Conservation (phyloP, 30 jellyfish, hydroid and myxozoan genomes). For the Clytia hemisphaerica region DNA sequence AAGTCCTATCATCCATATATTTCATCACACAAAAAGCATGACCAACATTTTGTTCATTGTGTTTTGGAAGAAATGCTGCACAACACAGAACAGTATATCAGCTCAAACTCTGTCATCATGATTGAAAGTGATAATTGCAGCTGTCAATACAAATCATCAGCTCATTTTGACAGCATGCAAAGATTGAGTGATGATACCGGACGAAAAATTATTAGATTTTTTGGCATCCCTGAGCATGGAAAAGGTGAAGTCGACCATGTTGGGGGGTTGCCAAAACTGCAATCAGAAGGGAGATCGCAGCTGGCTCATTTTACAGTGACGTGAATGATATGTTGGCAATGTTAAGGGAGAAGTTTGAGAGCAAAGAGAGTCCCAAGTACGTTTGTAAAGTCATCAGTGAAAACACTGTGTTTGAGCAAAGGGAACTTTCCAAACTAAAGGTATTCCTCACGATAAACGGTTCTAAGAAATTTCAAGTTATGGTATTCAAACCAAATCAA, state of each 20-base stretch:
- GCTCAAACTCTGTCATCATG: slow-evolving; percentile 21
- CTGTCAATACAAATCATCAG: slow-evolving; percentile 46
- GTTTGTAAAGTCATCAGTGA: slow-evolving; percentile 9
- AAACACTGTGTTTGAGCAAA: slow-evolving; percentile 10
- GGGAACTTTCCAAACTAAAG: slow-evolving; percentile 17
- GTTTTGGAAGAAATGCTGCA: slow-evolving; percentile 25
- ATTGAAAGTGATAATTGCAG: slow-evolving; percentile 24
- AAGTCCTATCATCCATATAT: slow-evolving; percentile 33
- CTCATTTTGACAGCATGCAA: slow-evolving; percentile 35
- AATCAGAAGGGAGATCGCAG: slow-evolving; percentile 25
- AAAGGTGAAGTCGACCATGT: slow-evolving; percentile 36
- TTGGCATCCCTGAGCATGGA: slow-evolving; percentile 30
- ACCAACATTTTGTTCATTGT: slow-evolving; percentile 20
- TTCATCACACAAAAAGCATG: slow-evolving; percentile 22
- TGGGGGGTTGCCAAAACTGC: slow-evolving; percentile 35
- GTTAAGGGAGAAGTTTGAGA: slow-evolving; percentile 14
- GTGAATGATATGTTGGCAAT: slow-evolving; percentile 19
- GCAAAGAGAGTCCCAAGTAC: slow-evolving; percentile 20
- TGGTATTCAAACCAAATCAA: slow-evolving; percentile 22
- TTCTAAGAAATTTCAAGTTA: slow-evolving; percentile 22
- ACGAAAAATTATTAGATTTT: slow-evolving; percentile 12
- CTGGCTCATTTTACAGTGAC: slow-evolving; percentile 20
- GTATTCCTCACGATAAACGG: slow-evolving; percentile 14
- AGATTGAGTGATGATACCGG: slow-evolving; percentile 3
- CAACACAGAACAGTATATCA: background rate